phyloP scores from a whole-genome alignment of 2,888 invertebrate genomes.

The Ypsolopha sequella region DNA sequence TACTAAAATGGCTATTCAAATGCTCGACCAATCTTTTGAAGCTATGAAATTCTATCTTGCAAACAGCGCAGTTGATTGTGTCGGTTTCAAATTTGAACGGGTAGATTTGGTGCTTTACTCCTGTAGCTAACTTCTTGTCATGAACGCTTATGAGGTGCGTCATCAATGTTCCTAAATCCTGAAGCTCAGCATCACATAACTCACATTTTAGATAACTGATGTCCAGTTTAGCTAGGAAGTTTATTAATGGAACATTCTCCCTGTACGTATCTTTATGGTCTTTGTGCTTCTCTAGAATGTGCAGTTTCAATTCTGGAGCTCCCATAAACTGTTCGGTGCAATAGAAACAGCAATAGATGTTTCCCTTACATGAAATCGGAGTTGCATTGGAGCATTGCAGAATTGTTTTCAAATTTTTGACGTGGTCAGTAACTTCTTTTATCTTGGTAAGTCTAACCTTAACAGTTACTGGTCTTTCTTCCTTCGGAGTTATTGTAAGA shows the following conservation, averaged over 20 bases:
- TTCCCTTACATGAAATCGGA: slow-evolving; percentile 12
- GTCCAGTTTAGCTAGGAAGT: slow-evolving; percentile 31
- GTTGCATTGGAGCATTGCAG: slow-evolving; percentile 4
- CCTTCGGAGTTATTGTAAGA: no score
- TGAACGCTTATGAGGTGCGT: slow-evolving; percentile 27
- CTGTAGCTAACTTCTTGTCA: slow-evolving; percentile 20
- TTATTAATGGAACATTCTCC: slow-evolving; percentile 9
- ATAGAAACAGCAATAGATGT: slow-evolving; percentile 23
- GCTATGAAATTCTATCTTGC: slow-evolving; percentile 21
- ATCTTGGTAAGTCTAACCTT: no score
- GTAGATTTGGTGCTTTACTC: slow-evolving; percentile 30
- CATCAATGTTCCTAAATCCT: slow-evolving; percentile 20
- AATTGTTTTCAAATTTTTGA: background rate
- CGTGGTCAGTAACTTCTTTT: no score
- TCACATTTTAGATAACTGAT: slow-evolving; percentile 34
- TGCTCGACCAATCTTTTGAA: slow-evolving; percentile 31
- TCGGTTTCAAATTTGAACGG: slow-evolving; percentile 29
- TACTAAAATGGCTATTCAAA: slow-evolving; percentile 30
- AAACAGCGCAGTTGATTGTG: slow-evolving; percentile 26
- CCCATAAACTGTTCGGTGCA: slow-evolving; percentile 19
- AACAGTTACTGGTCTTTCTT: no score
- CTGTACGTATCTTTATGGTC: slow-evolving; percentile 5
- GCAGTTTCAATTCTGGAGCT: slow-evolving; percentile 22
- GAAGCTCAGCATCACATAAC: slow-evolving; percentile 21
- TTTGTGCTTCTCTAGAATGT: slow-evolving; percentile 20